phyloP scores from a whole-genome alignment of 2,797 vertebrate species.

The Dallia pectoralis region DNA sequence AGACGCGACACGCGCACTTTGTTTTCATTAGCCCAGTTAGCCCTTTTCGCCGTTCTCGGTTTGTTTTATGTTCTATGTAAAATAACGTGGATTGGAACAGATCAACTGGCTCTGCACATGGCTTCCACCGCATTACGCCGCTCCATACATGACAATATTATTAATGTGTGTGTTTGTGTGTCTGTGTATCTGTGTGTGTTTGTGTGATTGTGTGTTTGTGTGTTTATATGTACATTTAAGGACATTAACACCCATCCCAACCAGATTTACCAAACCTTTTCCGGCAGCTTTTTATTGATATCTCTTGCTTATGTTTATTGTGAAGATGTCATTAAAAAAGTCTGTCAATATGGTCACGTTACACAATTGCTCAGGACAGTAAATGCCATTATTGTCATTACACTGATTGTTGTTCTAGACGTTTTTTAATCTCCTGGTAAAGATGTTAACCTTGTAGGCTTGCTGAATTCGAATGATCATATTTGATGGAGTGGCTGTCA shows the following conservation, averaged over 20 bases:
- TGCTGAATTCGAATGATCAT: constrained; percentile 48
- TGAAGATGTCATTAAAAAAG: background rate
- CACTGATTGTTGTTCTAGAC: constrained; percentile 22
- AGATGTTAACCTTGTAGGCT: constrained; percentile 48
- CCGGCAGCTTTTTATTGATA: background rate
- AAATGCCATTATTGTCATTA: constrained; percentile 35
- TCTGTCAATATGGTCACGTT: constrained; percentile 39
- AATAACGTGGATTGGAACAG: too few species aligned
- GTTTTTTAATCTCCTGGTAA: constrained; percentile 34
- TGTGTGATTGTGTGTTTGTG: background rate
- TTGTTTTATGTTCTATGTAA: too few species aligned
- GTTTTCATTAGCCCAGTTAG: too few species aligned
- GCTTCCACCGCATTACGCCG: too few species aligned
- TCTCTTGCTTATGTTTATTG: background rate
- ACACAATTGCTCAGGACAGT: constrained; percentile 30
- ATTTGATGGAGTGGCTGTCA: constrained; percentile 58
- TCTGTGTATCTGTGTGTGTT: background rate
- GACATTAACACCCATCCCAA: background rate
- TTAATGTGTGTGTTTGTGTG: too few species aligned
- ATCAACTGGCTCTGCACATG: too few species aligned
- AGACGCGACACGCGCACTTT: too few species aligned
- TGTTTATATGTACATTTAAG: background rate
- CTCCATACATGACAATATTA: too few species aligned
- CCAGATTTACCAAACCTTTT: background rate
- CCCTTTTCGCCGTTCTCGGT: too few species aligned